A percentile compares a stretch with the other conserved stretches of the same genome.
Conservation (phyloP, 2,113 vertebrate species). For the Budorcas taxicolor region DNA sequence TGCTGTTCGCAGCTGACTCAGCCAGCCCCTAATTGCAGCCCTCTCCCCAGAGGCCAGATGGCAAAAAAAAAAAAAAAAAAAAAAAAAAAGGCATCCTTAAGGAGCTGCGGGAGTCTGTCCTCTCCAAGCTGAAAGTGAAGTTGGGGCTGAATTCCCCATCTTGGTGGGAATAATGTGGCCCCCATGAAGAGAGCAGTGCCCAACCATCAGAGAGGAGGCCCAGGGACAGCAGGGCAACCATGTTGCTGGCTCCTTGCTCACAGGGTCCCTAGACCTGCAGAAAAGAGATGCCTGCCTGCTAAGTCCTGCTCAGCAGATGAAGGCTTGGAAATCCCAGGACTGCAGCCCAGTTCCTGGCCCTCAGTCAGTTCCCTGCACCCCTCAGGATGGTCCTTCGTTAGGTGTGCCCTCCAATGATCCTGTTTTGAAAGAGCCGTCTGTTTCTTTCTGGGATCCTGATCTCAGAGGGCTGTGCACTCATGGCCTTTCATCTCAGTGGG, state of each 20-base stretch:
- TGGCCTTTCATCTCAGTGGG: neutral
- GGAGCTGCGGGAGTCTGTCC: neutral
- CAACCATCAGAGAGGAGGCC: neutral
- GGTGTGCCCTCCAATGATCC: neutral
- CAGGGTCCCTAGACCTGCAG: neutral
- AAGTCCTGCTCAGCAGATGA: neutral
- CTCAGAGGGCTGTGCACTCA: neutral
- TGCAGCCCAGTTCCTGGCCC: too few species aligned
- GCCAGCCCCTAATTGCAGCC: neutral
- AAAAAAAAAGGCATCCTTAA: too few species aligned
- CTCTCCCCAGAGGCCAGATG: too few species aligned
- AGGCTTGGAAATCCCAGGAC: too few species aligned
- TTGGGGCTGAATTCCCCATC: neutral
- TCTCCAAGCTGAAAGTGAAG: neutral
- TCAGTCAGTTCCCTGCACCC: neutral
- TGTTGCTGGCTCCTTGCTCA: neutral
- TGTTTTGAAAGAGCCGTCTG: neutral
- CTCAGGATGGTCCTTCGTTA: neutral
- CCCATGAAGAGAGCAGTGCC: neutral
- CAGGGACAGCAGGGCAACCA: neutral
- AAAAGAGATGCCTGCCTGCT: neutral
- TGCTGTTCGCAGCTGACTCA: neutral
- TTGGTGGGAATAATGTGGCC: neutral
- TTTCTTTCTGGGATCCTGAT: neutral
- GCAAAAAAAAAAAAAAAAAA: neutral